These are phyloP conservation scores for Carassius auratus DNA, from an alignment of 2,113 vertebrate species.

Conservation along the genomic window DNA sequence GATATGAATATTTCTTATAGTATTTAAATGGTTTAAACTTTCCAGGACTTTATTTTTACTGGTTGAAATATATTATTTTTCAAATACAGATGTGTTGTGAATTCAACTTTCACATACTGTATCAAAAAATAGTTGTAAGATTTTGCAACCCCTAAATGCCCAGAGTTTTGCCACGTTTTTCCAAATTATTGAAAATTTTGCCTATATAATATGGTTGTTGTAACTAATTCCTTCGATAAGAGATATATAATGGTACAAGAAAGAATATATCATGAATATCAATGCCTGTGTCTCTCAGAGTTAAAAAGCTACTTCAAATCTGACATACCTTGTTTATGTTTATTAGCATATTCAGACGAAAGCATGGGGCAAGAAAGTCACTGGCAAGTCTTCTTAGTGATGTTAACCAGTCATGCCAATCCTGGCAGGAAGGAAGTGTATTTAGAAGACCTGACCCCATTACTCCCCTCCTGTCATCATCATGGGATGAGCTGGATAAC, in stretches of 20 bases:
- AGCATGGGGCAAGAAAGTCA: constrained; percentile 71
- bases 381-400: constrained; percentile 74
- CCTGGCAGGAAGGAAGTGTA: constrained; percentile 75
- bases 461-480: constrained; percentile 51
- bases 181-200: background rate
- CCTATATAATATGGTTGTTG: background rate
- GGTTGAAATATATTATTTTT: background rate
- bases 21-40: background rate
- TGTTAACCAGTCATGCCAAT: constrained; percentile 71
- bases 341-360: constrained; percentile 78
- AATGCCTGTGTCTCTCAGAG: background rate
- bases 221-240: too few species aligned
- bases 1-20: background rate
- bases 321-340: background rate
- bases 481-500: constrained; percentile 24
- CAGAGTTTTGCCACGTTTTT: background rate
- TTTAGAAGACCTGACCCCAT: constrained; percentile 64
- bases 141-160: background rate
- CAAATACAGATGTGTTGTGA: background rate
- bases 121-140: background rate
- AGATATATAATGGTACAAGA: background rate
- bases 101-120: background rate
- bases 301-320: background rate
- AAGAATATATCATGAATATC: background rate
- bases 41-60: background rate